These are phyloP conservation scores for Nyctibius bracteatus DNA, from an alignment of 2,113 vertebrate genomes.

Conservation along the genomic window DNA sequence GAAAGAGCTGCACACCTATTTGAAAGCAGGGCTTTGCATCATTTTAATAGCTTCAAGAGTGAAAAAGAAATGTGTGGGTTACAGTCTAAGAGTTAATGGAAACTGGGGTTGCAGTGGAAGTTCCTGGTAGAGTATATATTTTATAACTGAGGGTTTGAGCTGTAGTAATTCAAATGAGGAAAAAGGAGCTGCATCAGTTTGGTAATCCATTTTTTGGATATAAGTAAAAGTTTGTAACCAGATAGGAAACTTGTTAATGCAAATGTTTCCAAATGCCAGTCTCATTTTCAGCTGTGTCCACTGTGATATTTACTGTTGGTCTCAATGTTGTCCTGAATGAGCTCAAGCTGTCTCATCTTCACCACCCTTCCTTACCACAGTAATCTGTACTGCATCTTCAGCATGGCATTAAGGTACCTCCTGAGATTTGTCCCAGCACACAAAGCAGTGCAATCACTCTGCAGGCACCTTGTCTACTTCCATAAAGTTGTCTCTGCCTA, in stretches of 20 bases:
- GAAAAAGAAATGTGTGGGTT: background rate
- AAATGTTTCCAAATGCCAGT: background rate
- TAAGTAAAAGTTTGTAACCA: background rate
- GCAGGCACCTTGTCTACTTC: background rate
- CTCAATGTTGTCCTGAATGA: background rate
- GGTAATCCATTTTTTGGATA: background rate
- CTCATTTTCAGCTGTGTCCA: background rate
- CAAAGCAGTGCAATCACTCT: background rate
- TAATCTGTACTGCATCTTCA: background rate
- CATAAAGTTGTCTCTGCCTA: background rate
- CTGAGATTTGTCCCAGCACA: background rate
- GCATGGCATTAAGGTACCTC: background rate
- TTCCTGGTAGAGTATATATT: background rate
- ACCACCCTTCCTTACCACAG: background rate
- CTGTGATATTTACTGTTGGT: background rate
- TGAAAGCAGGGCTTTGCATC: background rate
- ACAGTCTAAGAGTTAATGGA: background rate
- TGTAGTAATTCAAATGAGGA: background rate
- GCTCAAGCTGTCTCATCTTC: background rate
- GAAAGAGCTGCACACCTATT: background rate
- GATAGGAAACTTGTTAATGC: background rate
- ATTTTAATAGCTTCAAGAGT: background rate
- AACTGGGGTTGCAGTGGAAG: background rate
- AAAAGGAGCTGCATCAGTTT: background rate
- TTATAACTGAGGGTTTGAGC: background rate